Base-by-base conservation (phyloP, 2,113 vertebrate genomes). In the Proterorhinus semilunaris region DNA sequence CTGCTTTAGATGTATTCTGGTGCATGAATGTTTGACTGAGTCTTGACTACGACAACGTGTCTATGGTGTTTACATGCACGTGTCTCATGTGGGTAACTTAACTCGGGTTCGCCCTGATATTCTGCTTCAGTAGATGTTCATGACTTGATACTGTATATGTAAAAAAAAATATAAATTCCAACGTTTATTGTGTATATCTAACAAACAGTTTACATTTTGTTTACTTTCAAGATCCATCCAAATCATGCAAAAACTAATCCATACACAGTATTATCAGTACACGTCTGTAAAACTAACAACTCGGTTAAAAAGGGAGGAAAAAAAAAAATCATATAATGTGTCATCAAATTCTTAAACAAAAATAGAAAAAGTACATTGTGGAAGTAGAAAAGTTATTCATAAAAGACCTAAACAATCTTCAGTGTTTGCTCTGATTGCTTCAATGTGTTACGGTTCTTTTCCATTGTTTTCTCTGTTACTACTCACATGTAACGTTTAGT, bases 151-250 rank as follows among this genome's bases (percentile, higher is more conserved):
- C 27, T 36, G 27, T 36, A 5, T 36, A 36, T 5, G 27, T 4
- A 4, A 36, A 36, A 36, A 2, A 36, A 36, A 36, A 36, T 36
- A 36, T 50, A 5, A 50, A 15, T 13, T 50, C 12, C 4, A 13
- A 50, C 12, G 11, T 5, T 54, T 17, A 9, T 17, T 21, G 36
- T 57, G 4, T 10, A 27, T 57, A 57, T 36, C 36, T 8, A 7
- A 61, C 36, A 61, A 61, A 44, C 57, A 44, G 44, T 61, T 61
- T 44, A 61, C 57, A 57, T 57, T 10, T 57, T 9, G 11, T 36
- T 57, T 3, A 7, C 13, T 61, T 44, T 7, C 42, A 43, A 15
- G 7, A 43, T 44, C 15, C 17, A 8, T 27, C 17, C 17, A 1
- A 11, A 61, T 61, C 8, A 2, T 44, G 13, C 13, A n/a, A 3